phyloP scores from a whole-genome alignment of 2,888 invertebrate species.

The Rhodophaea formosa region DNA sequence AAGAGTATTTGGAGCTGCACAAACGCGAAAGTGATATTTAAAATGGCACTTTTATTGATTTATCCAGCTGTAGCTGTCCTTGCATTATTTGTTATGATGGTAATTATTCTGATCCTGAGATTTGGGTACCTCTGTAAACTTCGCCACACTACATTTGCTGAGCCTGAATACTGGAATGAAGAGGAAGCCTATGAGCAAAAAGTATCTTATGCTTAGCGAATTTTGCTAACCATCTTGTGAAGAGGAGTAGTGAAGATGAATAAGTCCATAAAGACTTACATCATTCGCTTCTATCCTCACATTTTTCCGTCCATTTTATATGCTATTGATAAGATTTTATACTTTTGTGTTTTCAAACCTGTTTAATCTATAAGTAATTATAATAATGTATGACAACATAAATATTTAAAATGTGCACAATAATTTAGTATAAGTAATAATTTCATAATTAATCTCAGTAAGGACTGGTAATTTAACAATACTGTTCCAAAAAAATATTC shows the following conservation, averaged over 20 bases:
- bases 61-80: constrained; percentile 89
- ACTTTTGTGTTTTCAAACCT: no score
- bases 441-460: no score
- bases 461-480: neutral
- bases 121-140: constrained; percentile 87
- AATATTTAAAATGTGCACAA: neutral
- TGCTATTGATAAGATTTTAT: neutral
- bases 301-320: neutral
- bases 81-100: constrained; percentile 86
- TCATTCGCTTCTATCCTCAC: no score
- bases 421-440: neutral
- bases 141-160: constrained; percentile 84
- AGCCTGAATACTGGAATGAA: constrained; percentile 84
- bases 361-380: neutral
- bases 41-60: constrained; percentile 86
- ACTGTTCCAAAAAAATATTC: neutral
- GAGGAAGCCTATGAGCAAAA: constrained; percentile 84
- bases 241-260: no score
- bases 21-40: constrained; percentile 92
- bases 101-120: constrained; percentile 88
- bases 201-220: constrained; percentile 78
- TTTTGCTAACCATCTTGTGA: constrained; percentile 8
- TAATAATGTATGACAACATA: neutral
- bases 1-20: constrained; percentile 84
- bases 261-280: no score